Conservation (phyloP, 23 tunicate species). For the Halocynthia roretzi region DNA sequence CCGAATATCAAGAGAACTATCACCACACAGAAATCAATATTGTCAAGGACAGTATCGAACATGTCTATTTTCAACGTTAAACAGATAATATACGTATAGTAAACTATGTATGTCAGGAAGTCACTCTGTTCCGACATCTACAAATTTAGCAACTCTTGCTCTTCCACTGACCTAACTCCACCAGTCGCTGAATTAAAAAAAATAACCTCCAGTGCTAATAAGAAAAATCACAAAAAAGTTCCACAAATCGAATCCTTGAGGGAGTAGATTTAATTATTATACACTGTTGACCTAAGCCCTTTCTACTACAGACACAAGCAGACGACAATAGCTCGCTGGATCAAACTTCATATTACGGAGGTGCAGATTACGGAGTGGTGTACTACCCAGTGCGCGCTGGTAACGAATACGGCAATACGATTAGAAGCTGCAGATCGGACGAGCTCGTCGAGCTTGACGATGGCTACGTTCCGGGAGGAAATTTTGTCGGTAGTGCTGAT, state of each 20-base stretch:
- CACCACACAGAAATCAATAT: no score
- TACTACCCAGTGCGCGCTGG: background rate
- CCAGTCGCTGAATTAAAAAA: no score
- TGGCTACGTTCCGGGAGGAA: conserved; percentile 7
- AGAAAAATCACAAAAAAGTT: background rate
- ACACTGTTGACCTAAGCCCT: background rate
- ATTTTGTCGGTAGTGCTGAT: conserved; percentile 8
- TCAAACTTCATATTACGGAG: background rate
- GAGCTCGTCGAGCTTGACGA: background rate
- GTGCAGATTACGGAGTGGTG: no score
- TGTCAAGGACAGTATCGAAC: no score
- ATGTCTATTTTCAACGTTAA: no score
- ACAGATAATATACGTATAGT: no score
- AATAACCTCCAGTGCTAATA: background rate
- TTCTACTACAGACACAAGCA: background rate
- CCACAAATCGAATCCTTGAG: background rate
- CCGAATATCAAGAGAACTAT: no score
- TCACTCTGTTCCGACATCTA: no score
- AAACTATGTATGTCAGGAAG: no score
- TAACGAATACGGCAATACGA: background rate
- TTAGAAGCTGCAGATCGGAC: background rate
- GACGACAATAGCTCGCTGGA: background rate
- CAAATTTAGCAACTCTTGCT: no score
- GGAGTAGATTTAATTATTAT: background rate
- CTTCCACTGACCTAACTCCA: no score